Conservation (phyloP, 1,140 invertebrate genomes). For the Aporrectodea caliginosa region DNA sequence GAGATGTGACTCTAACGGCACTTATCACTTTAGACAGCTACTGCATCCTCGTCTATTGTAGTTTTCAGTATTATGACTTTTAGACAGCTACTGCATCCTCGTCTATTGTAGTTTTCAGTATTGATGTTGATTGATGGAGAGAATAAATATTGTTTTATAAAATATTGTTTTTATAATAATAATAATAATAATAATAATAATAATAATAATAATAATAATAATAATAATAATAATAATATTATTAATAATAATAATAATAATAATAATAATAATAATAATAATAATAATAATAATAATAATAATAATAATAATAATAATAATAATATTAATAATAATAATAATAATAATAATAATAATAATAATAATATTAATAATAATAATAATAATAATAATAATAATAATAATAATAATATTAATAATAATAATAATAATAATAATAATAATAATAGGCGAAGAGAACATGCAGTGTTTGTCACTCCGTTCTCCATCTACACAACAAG, state of each 20-base stretch:
- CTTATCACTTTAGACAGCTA: no score
- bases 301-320: constrained; percentile 4
- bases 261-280: constrained; percentile 4
- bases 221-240: background rate
- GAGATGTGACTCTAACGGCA: no score
- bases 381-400: constrained; percentile 4
- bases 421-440: constrained; percentile 4
- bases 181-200: no score
- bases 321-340: constrained; percentile 1
- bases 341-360: constrained; percentile 4
- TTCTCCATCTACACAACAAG: no score
- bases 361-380: constrained; percentile 1
- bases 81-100: no score
- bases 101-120: no score
- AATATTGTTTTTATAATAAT: no score
- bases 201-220: no score
- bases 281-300: constrained; percentile 4
- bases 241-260: constrained; percentile 1
- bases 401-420: constrained; percentile 1
- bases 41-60: no score
- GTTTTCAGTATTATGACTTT: no score
- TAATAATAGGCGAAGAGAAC: background rate
- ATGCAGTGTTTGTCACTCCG: background rate
- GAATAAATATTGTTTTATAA: no score
- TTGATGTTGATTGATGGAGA: no score